Conservation (phyloP, 2,888 invertebrate species). For the Philhelius pedissequus region DNA sequence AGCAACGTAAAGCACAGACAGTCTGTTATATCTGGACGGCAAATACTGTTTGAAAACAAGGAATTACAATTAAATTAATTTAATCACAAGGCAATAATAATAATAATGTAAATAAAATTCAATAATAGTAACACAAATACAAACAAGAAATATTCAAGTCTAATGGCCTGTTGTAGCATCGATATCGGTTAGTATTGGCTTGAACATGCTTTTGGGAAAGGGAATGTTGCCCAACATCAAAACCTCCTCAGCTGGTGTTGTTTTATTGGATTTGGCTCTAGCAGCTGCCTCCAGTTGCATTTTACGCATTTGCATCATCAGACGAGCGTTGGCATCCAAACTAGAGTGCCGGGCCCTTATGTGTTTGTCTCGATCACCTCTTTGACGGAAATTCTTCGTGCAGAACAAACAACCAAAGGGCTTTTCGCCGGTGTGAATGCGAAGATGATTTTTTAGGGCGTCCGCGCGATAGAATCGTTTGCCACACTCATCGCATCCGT, state of each 20-base stretch:
- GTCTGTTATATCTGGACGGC: constrained; percentile 73
- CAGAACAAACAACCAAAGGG: constrained; percentile 81
- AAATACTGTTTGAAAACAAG: constrained; percentile 23
- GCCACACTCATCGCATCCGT: constrained; percentile 83
- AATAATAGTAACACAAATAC: neutral
- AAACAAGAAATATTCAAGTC: neutral
- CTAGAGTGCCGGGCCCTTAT: constrained; percentile 80
- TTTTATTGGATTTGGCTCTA: constrained; percentile 45
- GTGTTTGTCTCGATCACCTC: constrained; percentile 82
- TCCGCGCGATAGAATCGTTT: constrained; percentile 84
- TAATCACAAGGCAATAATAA: constrained; percentile 19
- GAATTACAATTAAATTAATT: neutral
- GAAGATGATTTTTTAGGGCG: constrained; percentile 82
- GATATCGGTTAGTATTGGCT: constrained; percentile 72
- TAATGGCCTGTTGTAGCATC: constrained; percentile 52
- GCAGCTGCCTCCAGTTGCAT: constrained; percentile 76
- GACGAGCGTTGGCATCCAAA: constrained; percentile 75
- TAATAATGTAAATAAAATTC: constrained; percentile 28
- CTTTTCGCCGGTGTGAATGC: constrained; percentile 83
- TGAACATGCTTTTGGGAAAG: constrained; percentile 73
- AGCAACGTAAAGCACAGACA: constrained; percentile 71
- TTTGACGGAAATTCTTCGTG: constrained; percentile 80
- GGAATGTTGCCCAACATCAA: constrained; percentile 72
- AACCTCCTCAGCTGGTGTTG: constrained; percentile 63
- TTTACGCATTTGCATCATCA: constrained; percentile 78